Evolutionary conservation across 2,113 vertebrate genomes (phyloP).

Genomic region (Albula glossodonta): DNA sequence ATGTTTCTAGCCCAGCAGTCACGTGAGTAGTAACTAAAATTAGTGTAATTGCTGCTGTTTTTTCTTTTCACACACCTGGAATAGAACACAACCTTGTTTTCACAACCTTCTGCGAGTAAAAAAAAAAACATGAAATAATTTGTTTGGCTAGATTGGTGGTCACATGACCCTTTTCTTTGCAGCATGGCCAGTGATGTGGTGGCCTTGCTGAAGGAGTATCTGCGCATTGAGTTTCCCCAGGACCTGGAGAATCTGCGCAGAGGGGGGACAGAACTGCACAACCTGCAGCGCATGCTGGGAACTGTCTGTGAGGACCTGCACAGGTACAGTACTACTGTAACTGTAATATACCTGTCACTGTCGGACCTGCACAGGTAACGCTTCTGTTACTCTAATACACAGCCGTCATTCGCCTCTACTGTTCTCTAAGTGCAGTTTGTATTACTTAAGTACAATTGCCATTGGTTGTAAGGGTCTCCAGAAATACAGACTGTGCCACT

Average conservation of each 20-base stretch:
- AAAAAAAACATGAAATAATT: neutral
- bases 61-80: no score
- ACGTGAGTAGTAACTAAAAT: no score
- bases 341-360: neutral
- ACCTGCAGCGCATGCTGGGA: slow-evolving; percentile 70
- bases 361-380: no score
- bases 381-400: no score
- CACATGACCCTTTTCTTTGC: slow-evolving; percentile 22
- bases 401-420: no score
- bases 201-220: slow-evolving; percentile 75
- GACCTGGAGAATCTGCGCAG: slow-evolving; percentile 74
- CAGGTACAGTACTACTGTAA: slow-evolving; percentile 54
- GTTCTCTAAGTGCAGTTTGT: no score
- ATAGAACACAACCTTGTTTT: neutral
- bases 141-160: neutral
- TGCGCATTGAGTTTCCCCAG: slow-evolving; percentile 71
- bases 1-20: no score
- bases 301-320: slow-evolving; percentile 73
- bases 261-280: slow-evolving; percentile 68
- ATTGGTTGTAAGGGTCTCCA: no score
- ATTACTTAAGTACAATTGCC: no score
- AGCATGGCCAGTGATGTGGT: slow-evolving; percentile 70
- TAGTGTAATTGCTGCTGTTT: no score
- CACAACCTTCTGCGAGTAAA: neutral
- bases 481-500: no score